Base-by-base conservation (phyloP, 2,113 vertebrate genomes). In the Muntiacus muntjak region DNA sequence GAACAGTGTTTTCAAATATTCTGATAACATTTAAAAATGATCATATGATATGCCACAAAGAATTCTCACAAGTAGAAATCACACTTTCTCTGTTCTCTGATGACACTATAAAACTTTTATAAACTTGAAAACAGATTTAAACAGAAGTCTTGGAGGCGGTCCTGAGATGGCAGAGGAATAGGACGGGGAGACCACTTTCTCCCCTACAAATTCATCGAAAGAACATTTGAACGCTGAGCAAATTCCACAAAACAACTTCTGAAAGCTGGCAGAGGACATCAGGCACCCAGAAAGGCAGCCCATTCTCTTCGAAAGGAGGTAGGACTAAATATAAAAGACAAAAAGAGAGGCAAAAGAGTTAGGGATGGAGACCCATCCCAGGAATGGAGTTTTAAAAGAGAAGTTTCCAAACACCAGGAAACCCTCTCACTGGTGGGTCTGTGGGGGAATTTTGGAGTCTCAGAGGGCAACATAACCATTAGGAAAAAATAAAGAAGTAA, bases 61-160 rank as follows among this genome's bases (percentile, higher is more conserved):
- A 95, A 89, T 28, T 86, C 28, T 67, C 95, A 62, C 19, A 81
- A 62, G 30, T 89, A 58, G 83, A 89, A 97, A 78, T 94, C 9
- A 85, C n/a, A 64, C 16, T 97, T 88, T 47, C 8, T 33, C 21
- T 95, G 6, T 97, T 93, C 43, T 96, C 76, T 91, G 47, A 91
- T 89, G 45, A 86, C 89, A 96, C 52, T 96, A 23, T 88, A 89
- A 88, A 83, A n/a, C 43, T 57, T 97, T 96, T 91, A 82, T 85
- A 96, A 84, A 89, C 85, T 92, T 50, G 40, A 52, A 78, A 96
- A 47, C 45, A 95, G 85, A 87, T 89, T 76, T 86, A 82, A 82
- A 81, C 30, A 93, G 45, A 97, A 94, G 64, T 93, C 28, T 97
- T 95, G 19, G 67, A 71, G 67, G 67, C 36, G 19, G n/a, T 71